A percentile compares a stretch with the other conserved stretches of the same genome.
phyloP scores from a whole-genome alignment of 2,113 vertebrate species.

The Stictonetta naevosa region DNA sequence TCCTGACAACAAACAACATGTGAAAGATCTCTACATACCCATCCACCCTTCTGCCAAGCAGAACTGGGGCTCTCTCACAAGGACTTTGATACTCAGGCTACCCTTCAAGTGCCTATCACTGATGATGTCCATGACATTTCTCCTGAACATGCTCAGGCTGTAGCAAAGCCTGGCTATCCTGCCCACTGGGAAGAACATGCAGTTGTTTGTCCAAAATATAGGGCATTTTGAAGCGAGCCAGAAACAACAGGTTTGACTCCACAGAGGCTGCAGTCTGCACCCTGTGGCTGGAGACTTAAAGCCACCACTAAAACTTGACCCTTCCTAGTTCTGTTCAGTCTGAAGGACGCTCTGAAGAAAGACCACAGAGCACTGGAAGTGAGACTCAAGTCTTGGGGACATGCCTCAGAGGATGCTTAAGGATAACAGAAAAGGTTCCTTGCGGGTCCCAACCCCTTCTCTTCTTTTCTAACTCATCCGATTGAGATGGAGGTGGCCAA shows the following conservation, averaged over 20 bases:
- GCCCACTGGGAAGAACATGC: neutral
- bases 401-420: neutral
- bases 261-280: too few relatives aligned
- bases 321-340: neutral
- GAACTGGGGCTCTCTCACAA: neutral
- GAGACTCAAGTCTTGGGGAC: neutral
- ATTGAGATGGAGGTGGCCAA: fast-evolving
- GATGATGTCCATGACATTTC: too few relatives aligned
- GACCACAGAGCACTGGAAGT: neutral
- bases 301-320: neutral
- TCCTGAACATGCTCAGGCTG: fast-evolving
- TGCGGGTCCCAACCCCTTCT: neutral
- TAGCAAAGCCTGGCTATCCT: neutral
- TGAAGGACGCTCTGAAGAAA: neutral
- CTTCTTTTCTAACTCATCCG: neutral
- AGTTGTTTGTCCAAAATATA: neutral
- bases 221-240: neutral
- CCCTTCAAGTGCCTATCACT: fast-evolving
- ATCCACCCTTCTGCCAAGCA: neutral
- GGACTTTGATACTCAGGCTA: neutral
- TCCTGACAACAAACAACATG: neutral
- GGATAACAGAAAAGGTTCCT: neutral
- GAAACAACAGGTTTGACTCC: too few relatives aligned
- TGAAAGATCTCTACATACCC: slow-evolving; percentile 50
- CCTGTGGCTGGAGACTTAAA: neutral